phyloP scores from a whole-genome alignment of 2,797 vertebrate genomes.

The Crypturellus tataupa region DNA sequence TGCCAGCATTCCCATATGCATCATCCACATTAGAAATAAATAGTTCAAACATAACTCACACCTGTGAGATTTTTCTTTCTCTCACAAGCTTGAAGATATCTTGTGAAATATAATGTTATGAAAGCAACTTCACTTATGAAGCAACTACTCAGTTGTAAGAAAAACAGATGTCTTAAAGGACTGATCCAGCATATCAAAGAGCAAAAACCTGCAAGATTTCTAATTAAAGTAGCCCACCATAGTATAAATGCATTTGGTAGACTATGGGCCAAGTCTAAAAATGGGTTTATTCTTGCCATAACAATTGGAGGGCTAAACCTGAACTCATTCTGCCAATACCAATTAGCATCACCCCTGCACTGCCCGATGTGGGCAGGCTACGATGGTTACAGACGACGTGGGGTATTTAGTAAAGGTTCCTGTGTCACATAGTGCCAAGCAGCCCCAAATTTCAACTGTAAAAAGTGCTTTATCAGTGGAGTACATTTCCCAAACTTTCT shows the following conservation, averaged over 20 bases:
- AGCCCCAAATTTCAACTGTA: neutral
- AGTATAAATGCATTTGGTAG: slow-evolving; percentile 19
- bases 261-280: slow-evolving; percentile 1
- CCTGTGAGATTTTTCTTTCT: neutral
- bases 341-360: neutral
- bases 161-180: slow-evolving; percentile 40
- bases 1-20: neutral
- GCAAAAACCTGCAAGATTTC: slow-evolving; percentile 8
- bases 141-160: neutral
- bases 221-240: slow-evolving; percentile 18
- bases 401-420: neutral
- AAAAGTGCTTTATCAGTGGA: neutral
- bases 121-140: neutral
- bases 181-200: neutral
- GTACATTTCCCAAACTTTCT: neutral
- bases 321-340: slow-evolving; percentile 64
- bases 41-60: neutral
- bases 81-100: neutral
- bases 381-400: neutral
- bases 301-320: slow-evolving; percentile 32
- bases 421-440: neutral
- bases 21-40: neutral
- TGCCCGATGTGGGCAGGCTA: neutral
- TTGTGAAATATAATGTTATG: neutral
- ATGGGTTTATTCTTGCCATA: slow-evolving; percentile 22